Conservation (phyloP, 2,113 vertebrate genomes). For the Anguilla japonica region DNA sequence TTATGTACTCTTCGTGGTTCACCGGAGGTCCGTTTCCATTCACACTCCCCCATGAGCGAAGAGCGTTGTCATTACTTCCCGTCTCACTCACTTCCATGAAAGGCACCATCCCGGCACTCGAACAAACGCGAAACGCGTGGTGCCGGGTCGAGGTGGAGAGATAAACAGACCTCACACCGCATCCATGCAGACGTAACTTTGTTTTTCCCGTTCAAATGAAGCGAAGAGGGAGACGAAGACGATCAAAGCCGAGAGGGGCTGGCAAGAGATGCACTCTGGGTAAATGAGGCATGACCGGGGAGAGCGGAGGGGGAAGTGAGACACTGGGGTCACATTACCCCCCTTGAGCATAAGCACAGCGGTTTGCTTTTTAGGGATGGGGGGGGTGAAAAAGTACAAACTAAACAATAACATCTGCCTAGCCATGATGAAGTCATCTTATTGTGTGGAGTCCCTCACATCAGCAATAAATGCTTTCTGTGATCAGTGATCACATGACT, state of each 20-base stretch:
- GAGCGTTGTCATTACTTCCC: background rate
- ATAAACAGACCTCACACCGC: background rate
- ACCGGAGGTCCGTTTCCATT: background rate
- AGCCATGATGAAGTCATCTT: background rate
- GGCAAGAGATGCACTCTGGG: slow-evolving; percentile 21
- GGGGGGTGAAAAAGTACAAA: background rate
- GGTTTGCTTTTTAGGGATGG: slow-evolving; percentile 7
- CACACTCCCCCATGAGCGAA: background rate
- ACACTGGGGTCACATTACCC: background rate
- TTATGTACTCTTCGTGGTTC: background rate
- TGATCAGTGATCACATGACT: background rate
- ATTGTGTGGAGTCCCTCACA: background rate
- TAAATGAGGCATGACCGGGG: slow-evolving; percentile 29
- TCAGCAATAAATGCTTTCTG: background rate
- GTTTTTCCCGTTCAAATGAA: slow-evolving; percentile 26
- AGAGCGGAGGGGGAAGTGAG: slow-evolving; percentile 23
- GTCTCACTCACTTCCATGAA: background rate
- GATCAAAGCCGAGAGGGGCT: slow-evolving; percentile 2
- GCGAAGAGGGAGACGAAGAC: background rate
- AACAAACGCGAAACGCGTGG: slow-evolving; percentile 39
- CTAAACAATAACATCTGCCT: background rate
- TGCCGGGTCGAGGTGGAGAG: slow-evolving; percentile 21
- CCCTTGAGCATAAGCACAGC: background rate
- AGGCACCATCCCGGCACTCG: slow-evolving; percentile 15
- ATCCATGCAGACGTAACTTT: slow-evolving; percentile 14